A percentile compares a stretch with the other conserved stretches of the same genome.
Conservation (phyloP, 1,140 invertebrate species). For the Glossosoma conforme region DNA sequence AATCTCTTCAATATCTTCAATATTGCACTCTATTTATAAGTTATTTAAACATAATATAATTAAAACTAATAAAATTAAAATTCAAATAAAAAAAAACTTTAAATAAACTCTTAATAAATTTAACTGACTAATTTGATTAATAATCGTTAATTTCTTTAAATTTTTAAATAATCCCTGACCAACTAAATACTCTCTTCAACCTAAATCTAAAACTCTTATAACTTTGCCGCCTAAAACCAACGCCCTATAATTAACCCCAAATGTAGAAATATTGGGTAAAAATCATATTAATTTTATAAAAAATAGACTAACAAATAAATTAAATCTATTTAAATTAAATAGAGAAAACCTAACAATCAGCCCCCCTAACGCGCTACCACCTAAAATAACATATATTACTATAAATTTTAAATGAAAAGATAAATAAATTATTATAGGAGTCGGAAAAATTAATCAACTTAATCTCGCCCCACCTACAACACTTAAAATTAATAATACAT, state of each 20-base stretch:
- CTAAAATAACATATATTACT: constrained; percentile 42
- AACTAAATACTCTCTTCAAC: constrained; percentile 47
- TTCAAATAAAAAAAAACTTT: constrained; percentile 43
- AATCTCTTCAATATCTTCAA: constrained; percentile 51
- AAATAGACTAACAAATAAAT: constrained; percentile 33
- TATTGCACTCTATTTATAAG: too few relatives aligned
- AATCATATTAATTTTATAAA: constrained; percentile 36
- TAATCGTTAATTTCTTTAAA: constrained; percentile 35
- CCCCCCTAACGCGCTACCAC: too few relatives aligned
- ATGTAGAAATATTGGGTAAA: constrained; percentile 43
- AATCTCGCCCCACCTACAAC: constrained; percentile 44
- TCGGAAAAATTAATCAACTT: constrained; percentile 44
- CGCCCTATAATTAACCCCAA: constrained; percentile 33
- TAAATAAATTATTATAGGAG: constrained; percentile 49
- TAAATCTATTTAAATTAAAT: constrained; percentile 42
- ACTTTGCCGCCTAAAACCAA: constrained; percentile 34
- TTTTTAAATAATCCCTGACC: constrained; percentile 37
- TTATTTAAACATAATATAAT: too few relatives aligned
- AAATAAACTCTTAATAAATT: constrained; percentile 49
- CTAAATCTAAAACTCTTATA: constrained; percentile 42
- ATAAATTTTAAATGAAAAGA: constrained; percentile 43
- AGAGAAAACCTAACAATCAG: constrained; percentile 38
- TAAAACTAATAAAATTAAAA: constrained; percentile 42
- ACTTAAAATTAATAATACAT: constrained; percentile 48
- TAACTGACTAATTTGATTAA: constrained; percentile 36